Evolutionary conservation across 2,113 vertebrate species (phyloP), one percentile per base, ranked within the genome.

Genomic region (Odocoileus virginianus): DNA sequence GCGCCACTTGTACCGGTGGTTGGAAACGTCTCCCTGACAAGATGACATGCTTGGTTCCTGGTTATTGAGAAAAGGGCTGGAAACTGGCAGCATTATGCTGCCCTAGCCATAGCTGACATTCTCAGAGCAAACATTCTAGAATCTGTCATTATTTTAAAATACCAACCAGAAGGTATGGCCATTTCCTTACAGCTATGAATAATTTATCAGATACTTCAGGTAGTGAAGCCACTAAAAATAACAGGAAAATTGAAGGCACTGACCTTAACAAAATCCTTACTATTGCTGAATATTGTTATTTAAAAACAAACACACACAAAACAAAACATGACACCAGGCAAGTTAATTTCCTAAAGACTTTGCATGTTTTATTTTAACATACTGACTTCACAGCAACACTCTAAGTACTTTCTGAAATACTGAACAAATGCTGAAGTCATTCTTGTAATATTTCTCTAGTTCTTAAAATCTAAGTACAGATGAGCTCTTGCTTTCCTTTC

Each of bases 211-310:
- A 60, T 98, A 96, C 93, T 97, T 97, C 87, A 94, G 64, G n/a
- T 95, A 97, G 78, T 7, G 9, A 64, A 61, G 50, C 43, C 52
- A 71, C 96, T 98, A 98, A 98, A 98, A 98, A 98, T 97, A 98
- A 92, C 91, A 98, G n/a, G 61, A 95, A 93, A 98, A 82, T 88
- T 5, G 84, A 97, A 78, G 76, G 58, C 3, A 82, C 82, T 96
- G 93, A 98, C 87, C 78, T 98, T 96, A 98, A 98, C 95, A 92
- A 83, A 97, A 97, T 93, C 93, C 87, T 82, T 36, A 47, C 30
- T 71, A 36, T n/a, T 50, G 45, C 40, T 50, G 52, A 86, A 79
- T 45, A 83, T 7, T 87, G 0, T 55, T 93, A 58, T 60, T 95
- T 94, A 76, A 76, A 76, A 76, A 76, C 67, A 25, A 74, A 74